Conservation (phyloP, 2,797 vertebrate species). For the Hydrocynus forskahlii region DNA sequence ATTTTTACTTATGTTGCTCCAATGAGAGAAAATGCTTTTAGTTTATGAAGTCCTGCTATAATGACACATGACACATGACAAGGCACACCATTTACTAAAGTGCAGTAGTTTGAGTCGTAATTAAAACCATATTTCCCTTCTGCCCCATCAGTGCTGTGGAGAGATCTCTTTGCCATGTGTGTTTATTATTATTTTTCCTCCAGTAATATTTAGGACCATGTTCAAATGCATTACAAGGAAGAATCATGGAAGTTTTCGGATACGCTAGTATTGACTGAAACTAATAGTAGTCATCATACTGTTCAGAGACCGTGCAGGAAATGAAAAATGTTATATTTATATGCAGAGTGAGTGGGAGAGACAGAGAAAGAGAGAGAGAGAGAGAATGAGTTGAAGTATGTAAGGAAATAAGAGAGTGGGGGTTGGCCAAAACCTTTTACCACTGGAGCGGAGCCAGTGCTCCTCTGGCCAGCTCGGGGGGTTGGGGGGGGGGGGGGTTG, state of each 20-base stretch:
- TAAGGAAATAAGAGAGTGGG: conserved; percentile 32
- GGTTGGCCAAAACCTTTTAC: conserved; percentile 58
- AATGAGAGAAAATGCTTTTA: too few relatives aligned
- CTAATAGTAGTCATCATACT: conserved; percentile 4
- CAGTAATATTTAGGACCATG: not conserved
- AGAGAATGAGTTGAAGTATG: conserved; percentile 20
- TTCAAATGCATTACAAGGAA: not conserved
- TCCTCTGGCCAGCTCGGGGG: conserved; percentile 46
- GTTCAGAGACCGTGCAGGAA: conserved; percentile 50
- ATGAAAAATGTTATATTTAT: conserved; percentile 50
- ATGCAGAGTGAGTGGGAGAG: conserved; percentile 15
- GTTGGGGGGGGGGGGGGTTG: conserved; percentile 22
- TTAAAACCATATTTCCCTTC: not conserved
- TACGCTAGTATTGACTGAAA: not conserved
- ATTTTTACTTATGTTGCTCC: too few relatives aligned
- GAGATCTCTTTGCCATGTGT: not conserved
- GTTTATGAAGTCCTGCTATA: too few relatives aligned
- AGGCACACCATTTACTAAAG: too few relatives aligned
- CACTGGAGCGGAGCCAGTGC: conserved; percentile 54
- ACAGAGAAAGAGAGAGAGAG: conserved; percentile 29
- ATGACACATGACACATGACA: too few relatives aligned
- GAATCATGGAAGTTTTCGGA: not conserved
- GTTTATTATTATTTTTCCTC: not conserved
- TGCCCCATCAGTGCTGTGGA: not conserved
- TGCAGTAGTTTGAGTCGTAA: not conserved